phyloP scores from a whole-genome alignment of 2,113 vertebrate species.

The Hemiprocne comata region DNA sequence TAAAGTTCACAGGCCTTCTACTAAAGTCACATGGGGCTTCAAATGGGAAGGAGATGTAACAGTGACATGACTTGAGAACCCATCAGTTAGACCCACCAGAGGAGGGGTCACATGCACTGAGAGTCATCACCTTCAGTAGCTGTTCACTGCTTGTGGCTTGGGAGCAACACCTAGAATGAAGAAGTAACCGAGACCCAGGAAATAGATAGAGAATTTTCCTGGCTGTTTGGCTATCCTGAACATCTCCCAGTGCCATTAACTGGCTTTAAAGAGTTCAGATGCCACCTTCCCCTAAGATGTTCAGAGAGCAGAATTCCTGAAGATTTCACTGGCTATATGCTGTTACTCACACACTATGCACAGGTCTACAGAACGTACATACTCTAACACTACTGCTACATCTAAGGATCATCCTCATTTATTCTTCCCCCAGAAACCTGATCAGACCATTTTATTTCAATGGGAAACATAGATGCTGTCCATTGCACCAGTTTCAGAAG shows the following conservation, averaged over 20 bases:
- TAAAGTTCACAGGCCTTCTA: background rate
- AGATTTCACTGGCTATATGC: background rate
- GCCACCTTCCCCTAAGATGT: background rate
- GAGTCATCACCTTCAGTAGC: background rate
- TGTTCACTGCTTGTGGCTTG: background rate
- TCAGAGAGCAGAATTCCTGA: background rate
- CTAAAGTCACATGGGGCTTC: background rate
- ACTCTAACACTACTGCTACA: background rate
- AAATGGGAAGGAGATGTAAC: background rate
- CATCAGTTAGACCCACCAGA: background rate
- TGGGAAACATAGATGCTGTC: rapidly evolving
- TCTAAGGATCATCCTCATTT: background rate
- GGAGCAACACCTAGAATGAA: background rate
- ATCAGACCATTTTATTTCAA: background rate
- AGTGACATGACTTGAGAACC: background rate
- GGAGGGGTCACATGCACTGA: background rate
- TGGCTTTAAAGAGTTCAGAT: background rate
- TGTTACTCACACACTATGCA: rapidly evolving
- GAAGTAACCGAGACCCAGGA: background rate
- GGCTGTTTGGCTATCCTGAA: background rate
- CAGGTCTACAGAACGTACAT: rapidly evolving
- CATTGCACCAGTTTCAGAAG: background rate
- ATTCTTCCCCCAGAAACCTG: background rate
- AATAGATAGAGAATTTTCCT: background rate
- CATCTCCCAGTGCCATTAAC: background rate